Conservation (phyloP, 2,888 invertebrate species). For the Sipha maydis region DNA sequence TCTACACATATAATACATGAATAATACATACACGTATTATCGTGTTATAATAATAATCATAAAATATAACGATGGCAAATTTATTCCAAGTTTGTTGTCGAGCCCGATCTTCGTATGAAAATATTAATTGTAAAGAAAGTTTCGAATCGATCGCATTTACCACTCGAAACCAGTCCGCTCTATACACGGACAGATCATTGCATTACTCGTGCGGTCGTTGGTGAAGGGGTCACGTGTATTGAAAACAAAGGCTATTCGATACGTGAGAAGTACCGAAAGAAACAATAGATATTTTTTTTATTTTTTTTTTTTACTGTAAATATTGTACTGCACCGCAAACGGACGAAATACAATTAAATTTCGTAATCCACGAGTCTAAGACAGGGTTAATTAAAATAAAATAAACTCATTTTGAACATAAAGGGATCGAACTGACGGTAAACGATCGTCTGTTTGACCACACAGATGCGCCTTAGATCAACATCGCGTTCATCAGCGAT, state of each 20-base stretch:
- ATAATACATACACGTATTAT: not conserved
- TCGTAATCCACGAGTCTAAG: not conserved
- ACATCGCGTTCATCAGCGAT: not conserved
- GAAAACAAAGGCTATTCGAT: too few relatives aligned
- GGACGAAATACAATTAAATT: not conserved
- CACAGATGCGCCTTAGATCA: not conserved
- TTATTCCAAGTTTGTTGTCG: not conserved
- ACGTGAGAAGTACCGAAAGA: not conserved
- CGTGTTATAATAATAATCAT: not conserved
- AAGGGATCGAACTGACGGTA: not conserved
- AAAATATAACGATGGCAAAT: not conserved
- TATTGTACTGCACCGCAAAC: not conserved
- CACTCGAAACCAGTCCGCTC: conserved; percentile 5
- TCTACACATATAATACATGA: not conserved
- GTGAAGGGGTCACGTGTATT: not conserved
- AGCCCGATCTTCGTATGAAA: not conserved
- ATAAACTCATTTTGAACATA: not conserved
- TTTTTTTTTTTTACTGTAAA: not conserved
- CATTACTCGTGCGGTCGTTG: not conserved
- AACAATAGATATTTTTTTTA: not conserved
- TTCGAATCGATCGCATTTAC: not conserved
- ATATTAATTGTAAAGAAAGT: conserved; percentile 26
- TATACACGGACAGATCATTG: not conserved
- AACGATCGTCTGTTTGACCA: not conserved
- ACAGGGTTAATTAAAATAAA: too few relatives aligned